A percentile compares a stretch with the other conserved stretches of the same genome.
Evolutionary conservation across 2,797 vertebrate genomes (phyloP).

Genomic region (Microctenopoma stevenorrisi): DNA sequence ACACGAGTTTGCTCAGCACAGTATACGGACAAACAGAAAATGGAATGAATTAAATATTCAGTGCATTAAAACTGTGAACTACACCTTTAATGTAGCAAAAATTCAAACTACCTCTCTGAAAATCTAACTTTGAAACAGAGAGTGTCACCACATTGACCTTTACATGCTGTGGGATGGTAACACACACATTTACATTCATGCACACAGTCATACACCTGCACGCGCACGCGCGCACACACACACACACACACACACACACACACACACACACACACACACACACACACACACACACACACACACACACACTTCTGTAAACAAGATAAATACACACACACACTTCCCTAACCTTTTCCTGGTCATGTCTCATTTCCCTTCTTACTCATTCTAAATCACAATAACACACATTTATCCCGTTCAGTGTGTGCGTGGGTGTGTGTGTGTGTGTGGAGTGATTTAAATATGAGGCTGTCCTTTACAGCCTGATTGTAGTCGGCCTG

Average conservation of each 20-base stretch:
- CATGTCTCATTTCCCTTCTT: constrained; percentile 31
- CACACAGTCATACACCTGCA: constrained; percentile 4
- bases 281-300: background rate
- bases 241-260: too few species aligned
- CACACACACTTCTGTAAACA: constrained; percentile 14
- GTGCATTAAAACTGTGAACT: too few species aligned
- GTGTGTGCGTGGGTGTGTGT: background rate
- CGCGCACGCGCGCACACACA: too few species aligned
- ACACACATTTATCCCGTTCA: background rate
- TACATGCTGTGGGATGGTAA: constrained; percentile 4
- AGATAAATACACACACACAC: constrained; percentile 6
- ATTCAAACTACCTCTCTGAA: too few species aligned
- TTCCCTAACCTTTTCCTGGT: constrained; percentile 26
- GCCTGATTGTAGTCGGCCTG: constrained; percentile 36
- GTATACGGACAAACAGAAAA: too few species aligned
- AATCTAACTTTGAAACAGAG: too few species aligned
- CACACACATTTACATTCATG: constrained; percentile 1
- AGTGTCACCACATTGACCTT: constrained; percentile 1
- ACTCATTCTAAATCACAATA: constrained; percentile 18
- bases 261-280: constrained; percentile 16
- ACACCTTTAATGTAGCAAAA: too few species aligned
- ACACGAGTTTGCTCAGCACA: too few species aligned
- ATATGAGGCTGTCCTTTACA: constrained; percentile 31
- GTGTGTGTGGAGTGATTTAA: constrained; percentile 25
- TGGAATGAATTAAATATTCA: too few species aligned